Conservation (phyloP, 2,888 invertebrate genomes). For the Tanypteryx hageni region DNA sequence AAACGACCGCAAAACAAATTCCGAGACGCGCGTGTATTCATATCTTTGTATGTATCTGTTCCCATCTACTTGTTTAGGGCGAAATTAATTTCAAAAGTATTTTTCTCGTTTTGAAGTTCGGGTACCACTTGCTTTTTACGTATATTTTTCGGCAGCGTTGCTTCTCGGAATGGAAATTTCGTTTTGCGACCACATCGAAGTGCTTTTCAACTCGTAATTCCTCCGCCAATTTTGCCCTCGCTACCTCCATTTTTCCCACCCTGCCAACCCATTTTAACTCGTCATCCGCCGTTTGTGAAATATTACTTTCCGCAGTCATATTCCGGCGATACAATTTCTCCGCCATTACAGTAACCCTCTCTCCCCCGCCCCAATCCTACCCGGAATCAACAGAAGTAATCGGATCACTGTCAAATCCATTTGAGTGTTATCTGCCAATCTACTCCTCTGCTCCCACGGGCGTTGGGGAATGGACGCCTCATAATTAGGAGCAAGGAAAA, state of each 20-base stretch:
- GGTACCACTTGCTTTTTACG: too few relatives aligned
- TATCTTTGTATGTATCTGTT: too few relatives aligned
- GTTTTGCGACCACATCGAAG: neutral
- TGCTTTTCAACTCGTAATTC: neutral
- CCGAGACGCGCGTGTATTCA: too few relatives aligned
- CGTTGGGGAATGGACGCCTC: neutral
- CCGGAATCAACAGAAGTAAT: neutral
- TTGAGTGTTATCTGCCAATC: neutral
- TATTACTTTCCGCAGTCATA: neutral
- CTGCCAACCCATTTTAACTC: neutral
- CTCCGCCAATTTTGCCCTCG: neutral
- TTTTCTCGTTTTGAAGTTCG: too few relatives aligned
- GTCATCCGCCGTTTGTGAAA: neutral
- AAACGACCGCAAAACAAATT: too few relatives aligned
- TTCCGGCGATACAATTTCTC: too few relatives aligned
- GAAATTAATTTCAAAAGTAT: too few relatives aligned
- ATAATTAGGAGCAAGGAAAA: neutral
- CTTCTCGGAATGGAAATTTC: neutral
- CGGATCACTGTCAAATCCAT: conserved; percentile 1
- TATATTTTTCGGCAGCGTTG: neutral
- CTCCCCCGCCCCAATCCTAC: neutral
- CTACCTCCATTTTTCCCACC: neutral
- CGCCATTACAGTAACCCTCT: neutral
- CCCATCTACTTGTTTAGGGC: too few relatives aligned
- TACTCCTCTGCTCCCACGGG: neutral